Conservation (phyloP, 1,140 invertebrate species). For the Neelides sp. region DNA sequence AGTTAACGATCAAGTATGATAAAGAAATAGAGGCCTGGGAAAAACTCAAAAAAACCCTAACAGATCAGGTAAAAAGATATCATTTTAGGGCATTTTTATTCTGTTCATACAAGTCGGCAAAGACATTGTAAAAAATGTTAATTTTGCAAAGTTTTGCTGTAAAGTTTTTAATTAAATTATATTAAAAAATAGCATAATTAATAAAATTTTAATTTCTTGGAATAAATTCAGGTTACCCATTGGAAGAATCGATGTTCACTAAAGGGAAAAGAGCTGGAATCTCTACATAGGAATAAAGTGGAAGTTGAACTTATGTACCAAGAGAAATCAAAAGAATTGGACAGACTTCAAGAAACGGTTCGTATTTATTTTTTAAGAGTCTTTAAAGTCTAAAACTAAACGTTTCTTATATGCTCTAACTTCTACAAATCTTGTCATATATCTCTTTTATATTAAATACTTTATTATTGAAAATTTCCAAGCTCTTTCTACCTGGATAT, state of each 20-base stretch:
- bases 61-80: neutral
- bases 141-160: too few species aligned
- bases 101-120: too few species aligned
- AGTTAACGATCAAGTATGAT: neutral
- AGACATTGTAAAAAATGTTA: too few species aligned
- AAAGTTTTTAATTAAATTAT: too few species aligned
- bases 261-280: slow-evolving; percentile 5
- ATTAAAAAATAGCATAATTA: too few species aligned
- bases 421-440: too few species aligned
- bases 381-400: neutral
- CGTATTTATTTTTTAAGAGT: neutral
- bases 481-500: too few species aligned
- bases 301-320: slow-evolving; percentile 15
- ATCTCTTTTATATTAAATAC: too few species aligned
- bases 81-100: too few species aligned
- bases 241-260: slow-evolving; percentile 3
- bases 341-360: slow-evolving; percentile 14
- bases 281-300: neutral
- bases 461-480: too few species aligned
- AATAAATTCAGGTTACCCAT: neutral
- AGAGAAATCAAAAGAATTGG: slow-evolving; percentile 12
- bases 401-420: too few species aligned
- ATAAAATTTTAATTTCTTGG: too few species aligned
- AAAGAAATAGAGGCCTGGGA: slow-evolving; percentile 6
- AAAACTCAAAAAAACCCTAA: neutral